Conservation (phyloP, 2,113 vertebrate genomes). For the Vulpes lagopus region DNA sequence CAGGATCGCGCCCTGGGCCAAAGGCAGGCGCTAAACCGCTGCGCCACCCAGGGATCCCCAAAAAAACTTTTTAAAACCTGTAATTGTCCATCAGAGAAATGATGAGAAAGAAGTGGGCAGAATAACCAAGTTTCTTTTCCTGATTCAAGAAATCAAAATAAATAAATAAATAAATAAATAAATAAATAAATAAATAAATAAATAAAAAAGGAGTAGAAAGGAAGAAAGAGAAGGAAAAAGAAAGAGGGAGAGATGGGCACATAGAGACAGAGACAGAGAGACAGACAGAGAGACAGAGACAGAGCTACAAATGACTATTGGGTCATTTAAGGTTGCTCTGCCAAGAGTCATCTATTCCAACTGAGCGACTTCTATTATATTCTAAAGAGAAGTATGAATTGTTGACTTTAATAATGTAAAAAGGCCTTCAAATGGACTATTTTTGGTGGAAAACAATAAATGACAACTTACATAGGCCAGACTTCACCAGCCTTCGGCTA, state of each 20-base stretch:
- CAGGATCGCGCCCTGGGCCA: no score
- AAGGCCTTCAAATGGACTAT: neutral
- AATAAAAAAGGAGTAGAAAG: no score
- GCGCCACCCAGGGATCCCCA: no score
- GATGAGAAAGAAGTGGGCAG: neutral
- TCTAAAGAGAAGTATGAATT: neutral
- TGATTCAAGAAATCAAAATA: neutral
- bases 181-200: neutral
- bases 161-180: neutral
- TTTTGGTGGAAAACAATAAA: neutral
- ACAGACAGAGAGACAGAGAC: accelerated
- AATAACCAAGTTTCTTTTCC: neutral
- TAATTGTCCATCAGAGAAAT: neutral
- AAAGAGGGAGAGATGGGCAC: accelerated
- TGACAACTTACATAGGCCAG: neutral
- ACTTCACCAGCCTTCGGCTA: neutral
- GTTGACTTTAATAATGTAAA: neutral
- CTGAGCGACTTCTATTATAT: neutral
- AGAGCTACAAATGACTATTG: neutral
- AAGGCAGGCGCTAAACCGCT: no score
- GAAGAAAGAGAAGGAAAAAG: no score
- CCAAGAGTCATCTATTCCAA: neutral
- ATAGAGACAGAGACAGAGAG: accelerated
- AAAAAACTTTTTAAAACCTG: neutral
- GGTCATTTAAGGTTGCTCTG: neutral